Evolutionary conservation across 2,113 vertebrate genomes (phyloP), one percentile per base, ranked within the genome.

Genomic region (Porphyrio hochstetteri): DNA sequence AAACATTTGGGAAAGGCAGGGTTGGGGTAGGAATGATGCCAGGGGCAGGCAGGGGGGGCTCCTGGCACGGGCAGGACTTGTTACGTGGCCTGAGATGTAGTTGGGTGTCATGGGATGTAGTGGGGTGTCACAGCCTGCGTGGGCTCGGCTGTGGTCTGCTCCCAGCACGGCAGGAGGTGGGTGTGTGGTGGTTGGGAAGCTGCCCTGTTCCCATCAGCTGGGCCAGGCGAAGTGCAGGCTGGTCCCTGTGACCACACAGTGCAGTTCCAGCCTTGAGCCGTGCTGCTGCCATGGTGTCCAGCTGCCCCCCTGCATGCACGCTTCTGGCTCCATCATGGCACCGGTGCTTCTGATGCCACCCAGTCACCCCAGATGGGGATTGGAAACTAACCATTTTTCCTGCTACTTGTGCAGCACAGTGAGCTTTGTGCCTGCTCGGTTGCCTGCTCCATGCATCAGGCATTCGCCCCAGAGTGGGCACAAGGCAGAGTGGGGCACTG

Each of bases 71-170:
- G 19, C 35, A 33, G 74, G 50, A 23, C 24, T 71, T 0, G 2
- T 18, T 38, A 3, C 1, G 2, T 0, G 7, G 57, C 46, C 53
- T 1, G 36, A 40, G 61, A 25, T 29, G 24, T 1, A 0, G 6
- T 16, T 36, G 29, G 23, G 12, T 16, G n/a, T 50, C 38, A 17
- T 44, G 42, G 17, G 42, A 44, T 44, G 42, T 7, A 44, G 42
- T 44, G 42, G 18, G 42, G 42, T 44, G 42, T 44, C 42, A 6
- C 38, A 50, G 24, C 33, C 55, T 10, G 8, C 2, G 1, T 28
- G 59, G 48, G 23, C n/a, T 68, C 18, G 4, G 36, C 29, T 60
- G 69, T 1, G 1, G 40, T 15, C 13, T 13, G 57, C 48, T 59
- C 25, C 50, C 4, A n/a, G 16, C 11, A 18, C 21, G n/a, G 35